Percentiles rank a stretch among this genome's conserved stretches.
Conservation (phyloP, 1,140 invertebrate species). For the Melipona quadrifasciata region DNA sequence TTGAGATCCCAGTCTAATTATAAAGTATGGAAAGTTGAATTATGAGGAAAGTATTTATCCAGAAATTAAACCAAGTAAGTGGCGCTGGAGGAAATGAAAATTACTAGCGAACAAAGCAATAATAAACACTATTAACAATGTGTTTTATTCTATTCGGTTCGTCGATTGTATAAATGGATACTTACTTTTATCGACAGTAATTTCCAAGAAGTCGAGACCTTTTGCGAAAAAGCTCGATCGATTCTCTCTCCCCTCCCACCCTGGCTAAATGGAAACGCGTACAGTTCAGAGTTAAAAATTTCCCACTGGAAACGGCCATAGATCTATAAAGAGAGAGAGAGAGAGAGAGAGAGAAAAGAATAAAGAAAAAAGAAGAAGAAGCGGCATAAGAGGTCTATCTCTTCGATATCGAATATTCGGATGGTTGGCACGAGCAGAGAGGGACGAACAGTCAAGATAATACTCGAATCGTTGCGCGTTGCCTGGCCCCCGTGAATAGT, state of each 20-base stretch:
- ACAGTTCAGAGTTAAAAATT: background rate
- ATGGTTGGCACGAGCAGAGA: background rate
- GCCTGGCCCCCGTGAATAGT: conserved; percentile 67
- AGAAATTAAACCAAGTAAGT: too few relatives aligned
- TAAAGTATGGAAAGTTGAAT: too few relatives aligned
- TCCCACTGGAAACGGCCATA: too few relatives aligned
- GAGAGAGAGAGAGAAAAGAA: background rate
- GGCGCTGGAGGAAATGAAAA: too few relatives aligned
- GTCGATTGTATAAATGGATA: too few relatives aligned
- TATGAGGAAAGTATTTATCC: too few relatives aligned
- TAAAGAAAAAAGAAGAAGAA: background rate
- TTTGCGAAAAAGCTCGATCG: background rate
- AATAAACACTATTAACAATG: too few relatives aligned
- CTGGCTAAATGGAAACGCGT: background rate
- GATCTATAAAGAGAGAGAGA: background rate
- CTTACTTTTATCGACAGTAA: background rate
- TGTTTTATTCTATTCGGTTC: too few relatives aligned
- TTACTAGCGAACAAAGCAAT: too few relatives aligned
- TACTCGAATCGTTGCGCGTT: conserved; percentile 43
- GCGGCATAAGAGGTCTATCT: background rate
- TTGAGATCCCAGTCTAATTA: too few relatives aligned
- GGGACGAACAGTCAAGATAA: conserved; percentile 59
- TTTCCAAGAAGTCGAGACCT: conserved; percentile 4
- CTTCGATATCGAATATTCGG: conserved; percentile 2
- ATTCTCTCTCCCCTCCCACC: background rate